A percentile compares a stretch with the other conserved stretches of the same genome.
These are phyloP conservation scores for Antheraea yamamai DNA, from an alignment of 2,888 invertebrate genomes.

Conservation along the genomic window DNA sequence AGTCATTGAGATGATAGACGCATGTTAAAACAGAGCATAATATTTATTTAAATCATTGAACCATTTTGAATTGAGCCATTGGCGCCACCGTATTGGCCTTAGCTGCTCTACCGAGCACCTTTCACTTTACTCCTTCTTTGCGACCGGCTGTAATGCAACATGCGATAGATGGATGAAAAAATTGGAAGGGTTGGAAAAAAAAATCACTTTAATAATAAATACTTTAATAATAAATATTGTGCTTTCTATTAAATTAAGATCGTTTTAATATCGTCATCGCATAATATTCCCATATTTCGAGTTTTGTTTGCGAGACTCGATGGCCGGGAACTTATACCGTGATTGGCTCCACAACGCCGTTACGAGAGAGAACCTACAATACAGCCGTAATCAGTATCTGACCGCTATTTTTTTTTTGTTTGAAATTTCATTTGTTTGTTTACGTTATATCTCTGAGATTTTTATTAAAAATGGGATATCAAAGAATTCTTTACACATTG, in stretches of 20 bases:
- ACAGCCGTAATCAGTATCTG: slow-evolving; percentile 50
- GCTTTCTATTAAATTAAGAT: background rate
- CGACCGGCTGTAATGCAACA: too few relatives aligned
- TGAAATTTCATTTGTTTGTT: slow-evolving; percentile 17
- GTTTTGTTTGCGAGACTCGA: slow-evolving; percentile 50
- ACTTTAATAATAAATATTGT: too few relatives aligned
- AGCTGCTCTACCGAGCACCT: too few relatives aligned
- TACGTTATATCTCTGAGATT: slow-evolving; percentile 12
- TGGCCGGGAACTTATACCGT: slow-evolving; percentile 42
- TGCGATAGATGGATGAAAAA: too few relatives aligned
- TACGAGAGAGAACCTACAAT: slow-evolving; percentile 45
- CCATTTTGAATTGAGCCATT: too few relatives aligned
- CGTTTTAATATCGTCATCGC: slow-evolving; percentile 29
- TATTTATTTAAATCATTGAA: too few relatives aligned
- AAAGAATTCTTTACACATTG: background rate
- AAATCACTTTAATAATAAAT: too few relatives aligned
- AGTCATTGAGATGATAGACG: too few relatives aligned
- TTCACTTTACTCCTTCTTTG: too few relatives aligned
- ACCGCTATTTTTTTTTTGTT: slow-evolving; percentile 36
- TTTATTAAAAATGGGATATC: background rate
- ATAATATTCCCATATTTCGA: slow-evolving; percentile 25
- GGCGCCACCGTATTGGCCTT: too few relatives aligned
- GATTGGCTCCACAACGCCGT: slow-evolving; percentile 55
- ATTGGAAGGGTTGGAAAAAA: too few relatives aligned
- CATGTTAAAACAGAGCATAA: too few relatives aligned